Conservation (phyloP, 2,888 invertebrate genomes). For the Lasioglossum villosulum region DNA sequence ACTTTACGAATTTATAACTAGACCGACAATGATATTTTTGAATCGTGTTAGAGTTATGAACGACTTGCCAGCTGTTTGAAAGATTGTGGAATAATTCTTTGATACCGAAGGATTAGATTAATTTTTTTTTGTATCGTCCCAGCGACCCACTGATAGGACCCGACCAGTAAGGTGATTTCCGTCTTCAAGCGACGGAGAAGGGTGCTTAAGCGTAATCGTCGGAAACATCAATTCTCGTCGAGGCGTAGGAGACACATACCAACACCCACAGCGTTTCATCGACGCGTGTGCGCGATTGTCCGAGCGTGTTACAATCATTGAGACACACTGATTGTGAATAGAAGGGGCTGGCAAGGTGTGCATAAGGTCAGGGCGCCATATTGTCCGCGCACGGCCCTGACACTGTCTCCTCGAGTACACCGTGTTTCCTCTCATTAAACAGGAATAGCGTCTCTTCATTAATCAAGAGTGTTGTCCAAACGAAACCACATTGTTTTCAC, state of each 20-base stretch:
- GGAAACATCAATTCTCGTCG: slow-evolving; percentile 82
- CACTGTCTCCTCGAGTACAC: slow-evolving; percentile 48
- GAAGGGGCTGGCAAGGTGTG: slow-evolving; percentile 38
- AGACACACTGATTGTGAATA: neutral
- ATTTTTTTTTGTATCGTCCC: neutral
- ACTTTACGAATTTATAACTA: neutral
- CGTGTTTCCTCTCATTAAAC: neutral
- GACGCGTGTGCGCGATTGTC: slow-evolving; percentile 28
- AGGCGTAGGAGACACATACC: slow-evolving; percentile 76
- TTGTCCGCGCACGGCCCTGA: slow-evolving; percentile 64
- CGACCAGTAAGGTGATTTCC: slow-evolving; percentile 66
- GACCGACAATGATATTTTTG: neutral
- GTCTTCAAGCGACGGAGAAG: slow-evolving; percentile 58
- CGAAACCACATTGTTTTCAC: too few relatives aligned
- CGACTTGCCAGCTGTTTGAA: neutral
- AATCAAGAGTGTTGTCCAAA: too few relatives aligned
- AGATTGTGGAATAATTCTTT: neutral
- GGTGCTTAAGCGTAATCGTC: slow-evolving; percentile 78
- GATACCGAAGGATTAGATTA: too few relatives aligned
- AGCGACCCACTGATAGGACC: slow-evolving; percentile 13
- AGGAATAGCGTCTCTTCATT: neutral
- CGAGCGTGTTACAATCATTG: slow-evolving; percentile 40
- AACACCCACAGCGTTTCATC: slow-evolving; percentile 58
- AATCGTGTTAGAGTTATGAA: too few relatives aligned
- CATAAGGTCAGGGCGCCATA: slow-evolving; percentile 66